These are phyloP conservation scores for Epizoanthus rinbou DNA, from an alignment of 92 coral and sea anemone species.

Conservation along the genomic window DNA sequence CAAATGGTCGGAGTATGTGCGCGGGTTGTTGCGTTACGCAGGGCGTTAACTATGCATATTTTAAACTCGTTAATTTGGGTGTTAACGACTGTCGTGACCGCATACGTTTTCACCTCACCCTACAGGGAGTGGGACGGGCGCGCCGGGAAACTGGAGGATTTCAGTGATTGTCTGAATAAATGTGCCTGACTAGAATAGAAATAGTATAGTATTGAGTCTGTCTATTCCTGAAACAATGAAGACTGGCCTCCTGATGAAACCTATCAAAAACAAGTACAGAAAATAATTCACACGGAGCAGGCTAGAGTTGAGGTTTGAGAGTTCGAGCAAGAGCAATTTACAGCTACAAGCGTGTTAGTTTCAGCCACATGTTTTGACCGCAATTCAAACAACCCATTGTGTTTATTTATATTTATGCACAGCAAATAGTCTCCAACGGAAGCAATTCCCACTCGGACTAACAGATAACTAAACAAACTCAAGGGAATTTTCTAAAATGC, in stretches of 20 bases:
- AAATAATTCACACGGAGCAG: too few relatives aligned
- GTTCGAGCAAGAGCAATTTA: background rate
- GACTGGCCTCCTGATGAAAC: background rate
- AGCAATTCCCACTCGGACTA: background rate
- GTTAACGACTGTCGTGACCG: background rate
- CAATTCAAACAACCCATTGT: background rate
- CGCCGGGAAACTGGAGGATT: conserved; percentile 33
- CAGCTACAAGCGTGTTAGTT: background rate
- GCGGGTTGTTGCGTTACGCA: background rate
- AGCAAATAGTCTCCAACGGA: background rate
- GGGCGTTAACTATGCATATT: background rate
- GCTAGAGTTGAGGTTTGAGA: too few relatives aligned
- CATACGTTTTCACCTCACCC: background rate
- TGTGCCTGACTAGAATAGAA: background rate
- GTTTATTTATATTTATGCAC: too few relatives aligned
- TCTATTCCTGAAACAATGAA: background rate
- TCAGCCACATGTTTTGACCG: background rate
- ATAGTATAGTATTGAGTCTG: background rate
- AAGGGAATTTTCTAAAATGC: background rate
- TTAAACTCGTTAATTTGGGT: background rate
- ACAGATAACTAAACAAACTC: background rate
- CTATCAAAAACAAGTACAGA: background rate
- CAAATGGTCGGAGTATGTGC: too few relatives aligned
- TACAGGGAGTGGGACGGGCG: conserved; percentile 3
- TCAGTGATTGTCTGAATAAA: background rate